A percentile compares a stretch with the other conserved stretches of the same genome.
phyloP scores from a whole-genome alignment of 2,113 vertebrate genomes.

The Caretta caretta region DNA sequence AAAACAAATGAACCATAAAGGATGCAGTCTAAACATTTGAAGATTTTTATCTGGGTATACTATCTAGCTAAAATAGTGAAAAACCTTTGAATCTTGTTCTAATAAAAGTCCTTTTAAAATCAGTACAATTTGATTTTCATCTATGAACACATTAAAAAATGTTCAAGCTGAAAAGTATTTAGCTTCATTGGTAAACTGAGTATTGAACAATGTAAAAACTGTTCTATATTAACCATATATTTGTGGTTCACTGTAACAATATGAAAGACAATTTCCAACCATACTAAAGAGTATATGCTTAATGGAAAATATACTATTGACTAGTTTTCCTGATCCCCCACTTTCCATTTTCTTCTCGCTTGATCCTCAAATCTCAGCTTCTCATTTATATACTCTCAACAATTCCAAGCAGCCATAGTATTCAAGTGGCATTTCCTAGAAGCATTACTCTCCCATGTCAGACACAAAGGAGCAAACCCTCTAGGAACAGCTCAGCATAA shows the following conservation, averaged over 20 bases:
- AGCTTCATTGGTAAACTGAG: not conserved
- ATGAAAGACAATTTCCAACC: conserved; percentile 39
- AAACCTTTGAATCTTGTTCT: conserved; percentile 45
- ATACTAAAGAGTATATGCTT: not conserved
- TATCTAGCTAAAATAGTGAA: conserved; percentile 64
- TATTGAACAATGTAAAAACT: conserved; percentile 29
- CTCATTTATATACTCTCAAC: conserved; percentile 59
- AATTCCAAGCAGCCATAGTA: conserved; percentile 58
- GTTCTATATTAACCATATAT: not conserved
- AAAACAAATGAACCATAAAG: conserved; percentile 44
- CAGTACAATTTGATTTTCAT: not conserved
- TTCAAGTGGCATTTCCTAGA: conserved; percentile 60
- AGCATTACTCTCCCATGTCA: conserved; percentile 54
- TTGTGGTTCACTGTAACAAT: conserved; percentile 29
- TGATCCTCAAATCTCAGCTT: conserved; percentile 59
- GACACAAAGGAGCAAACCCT: conserved; percentile 56
- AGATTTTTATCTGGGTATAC: conserved; percentile 68
- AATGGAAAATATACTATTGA: conserved; percentile 20
- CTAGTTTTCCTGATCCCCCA: conserved; percentile 45
- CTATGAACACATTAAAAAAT: conserved; percentile 30
- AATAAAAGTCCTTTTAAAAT: conserved; percentile 47
- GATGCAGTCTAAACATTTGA: conserved; percentile 66
- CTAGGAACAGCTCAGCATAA: conserved; percentile 38
- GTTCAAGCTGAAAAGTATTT: not conserved
- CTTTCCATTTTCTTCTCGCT: conserved; percentile 45